phyloP scores from a whole-genome alignment of 2,797 vertebrate genomes.

The Pseudotriccus pelzelni region DNA sequence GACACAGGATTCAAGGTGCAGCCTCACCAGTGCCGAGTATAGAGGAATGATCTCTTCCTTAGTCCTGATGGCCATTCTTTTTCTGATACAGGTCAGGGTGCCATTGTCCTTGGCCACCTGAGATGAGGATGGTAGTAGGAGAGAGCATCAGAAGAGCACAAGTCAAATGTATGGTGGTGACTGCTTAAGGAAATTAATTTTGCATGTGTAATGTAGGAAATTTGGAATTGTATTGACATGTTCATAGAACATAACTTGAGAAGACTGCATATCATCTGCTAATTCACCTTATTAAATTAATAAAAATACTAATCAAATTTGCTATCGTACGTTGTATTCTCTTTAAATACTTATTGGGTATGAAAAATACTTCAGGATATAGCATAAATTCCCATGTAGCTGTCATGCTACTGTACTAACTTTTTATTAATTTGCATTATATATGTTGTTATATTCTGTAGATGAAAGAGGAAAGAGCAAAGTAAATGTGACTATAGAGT shows the following conservation, averaged over 20 bases:
- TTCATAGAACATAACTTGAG: neutral
- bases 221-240: neutral
- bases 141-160: neutral
- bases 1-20: neutral
- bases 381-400: neutral
- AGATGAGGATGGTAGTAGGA: neutral
- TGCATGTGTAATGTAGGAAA: neutral
- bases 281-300: neutral
- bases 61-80: neutral
- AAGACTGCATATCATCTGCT: neutral
- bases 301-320: neutral
- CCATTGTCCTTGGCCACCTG: neutral
- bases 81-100: neutral
- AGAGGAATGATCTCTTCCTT: neutral
- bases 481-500: rapidly evolving
- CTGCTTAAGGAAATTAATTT: neutral
- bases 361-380: neutral
- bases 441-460: neutral
- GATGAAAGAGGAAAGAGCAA: neutral
- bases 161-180: neutral
- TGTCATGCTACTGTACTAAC: neutral
- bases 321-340: neutral
- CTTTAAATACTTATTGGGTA: neutral
- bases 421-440: neutral
- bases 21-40: rapidly evolving